Percentiles rank a stretch among this genome's conserved stretches.
Conservation (phyloP, 1,140 invertebrate genomes). For the Heliconius melpomene region DNA sequence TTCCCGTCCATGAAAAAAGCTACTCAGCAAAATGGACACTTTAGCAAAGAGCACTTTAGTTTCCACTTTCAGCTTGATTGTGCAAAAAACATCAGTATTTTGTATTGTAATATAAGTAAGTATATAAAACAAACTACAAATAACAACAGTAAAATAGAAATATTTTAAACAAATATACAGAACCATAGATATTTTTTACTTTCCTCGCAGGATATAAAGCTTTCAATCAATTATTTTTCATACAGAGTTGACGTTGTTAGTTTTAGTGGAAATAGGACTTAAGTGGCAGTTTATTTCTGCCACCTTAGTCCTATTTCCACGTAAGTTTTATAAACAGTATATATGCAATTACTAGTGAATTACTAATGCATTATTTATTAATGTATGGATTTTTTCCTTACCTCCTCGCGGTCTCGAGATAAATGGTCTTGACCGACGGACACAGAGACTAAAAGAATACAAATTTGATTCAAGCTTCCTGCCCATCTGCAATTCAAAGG, state of each 20-base stretch:
- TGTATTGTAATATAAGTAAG: neutral
- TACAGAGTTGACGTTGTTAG: neutral
- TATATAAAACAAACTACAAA: neutral
- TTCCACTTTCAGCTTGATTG: neutral
- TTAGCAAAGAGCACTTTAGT: constrained; percentile 6
- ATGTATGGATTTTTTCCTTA: too few species aligned
- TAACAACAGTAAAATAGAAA: neutral
- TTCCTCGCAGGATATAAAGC: neutral
- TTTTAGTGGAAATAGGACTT: too few species aligned
- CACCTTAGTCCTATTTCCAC: too few species aligned
- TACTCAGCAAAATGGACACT: constrained; percentile 2
- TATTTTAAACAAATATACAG: neutral
- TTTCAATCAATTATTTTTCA: neutral
- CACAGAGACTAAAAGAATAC: too few species aligned
- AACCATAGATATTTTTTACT: neutral
- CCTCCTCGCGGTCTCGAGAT: too few species aligned
- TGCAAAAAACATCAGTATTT: constrained; percentile 3
- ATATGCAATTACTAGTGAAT: too few species aligned
- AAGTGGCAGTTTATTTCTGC: too few species aligned
- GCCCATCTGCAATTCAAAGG: neutral
- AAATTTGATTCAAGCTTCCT: too few species aligned
- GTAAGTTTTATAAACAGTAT: too few species aligned
- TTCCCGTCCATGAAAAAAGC: neutral
- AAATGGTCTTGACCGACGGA: too few species aligned
- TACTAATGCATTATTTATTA: too few species aligned